Evolutionary conservation across 2,888 invertebrate species (phyloP), one percentile per base, ranked within the genome.

Genomic region (Pantelozetes paolii): DNA sequence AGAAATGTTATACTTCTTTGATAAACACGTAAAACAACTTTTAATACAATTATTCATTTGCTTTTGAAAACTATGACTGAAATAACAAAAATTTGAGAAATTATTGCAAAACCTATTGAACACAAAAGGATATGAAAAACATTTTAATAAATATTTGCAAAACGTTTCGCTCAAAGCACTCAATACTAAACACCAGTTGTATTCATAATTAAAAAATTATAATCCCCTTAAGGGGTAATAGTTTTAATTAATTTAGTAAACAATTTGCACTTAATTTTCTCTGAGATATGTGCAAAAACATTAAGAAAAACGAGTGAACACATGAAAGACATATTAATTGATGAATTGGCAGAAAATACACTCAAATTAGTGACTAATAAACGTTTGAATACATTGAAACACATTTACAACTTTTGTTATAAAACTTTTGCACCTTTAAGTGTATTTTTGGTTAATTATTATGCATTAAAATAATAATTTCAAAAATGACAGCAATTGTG

Each of bases 381-480:
- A 8, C 36, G 36, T 36, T 45, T 45, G 45, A 15, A 45, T 2
- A 15, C 45, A 6, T 45, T 45, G 6, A 36, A 36, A 11, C 11
- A 11, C 11, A 36, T 36, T 36, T 36, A 36, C 36, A 36, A 36
- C 2, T 45, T 45, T 15, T 45, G 45, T 45, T 45, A 15, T 2
- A 54, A 54, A 26, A 57, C 23, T 57, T 57, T 57, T 57, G 23
- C 20, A 57, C 28, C 59, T 54, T 54, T 54, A 59, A 30, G 8
- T 45, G 5, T 9, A 67, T 67, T 36, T 40, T 13, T 42, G 23
- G 67, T 26, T 67, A 67, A 67, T 67, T 67, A 67, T 40, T 67
- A 67, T 59, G 59, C 59, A 67, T 67, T 67, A 67, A 18, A 67
- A 42, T 36, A 40, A 67, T 40, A 64, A 32, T 64, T 62, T 62